A percentile compares a stretch with the other conserved stretches of the same genome.
Conservation (phyloP, 2,113 vertebrate species). For the Mormyrus iriodes region DNA sequence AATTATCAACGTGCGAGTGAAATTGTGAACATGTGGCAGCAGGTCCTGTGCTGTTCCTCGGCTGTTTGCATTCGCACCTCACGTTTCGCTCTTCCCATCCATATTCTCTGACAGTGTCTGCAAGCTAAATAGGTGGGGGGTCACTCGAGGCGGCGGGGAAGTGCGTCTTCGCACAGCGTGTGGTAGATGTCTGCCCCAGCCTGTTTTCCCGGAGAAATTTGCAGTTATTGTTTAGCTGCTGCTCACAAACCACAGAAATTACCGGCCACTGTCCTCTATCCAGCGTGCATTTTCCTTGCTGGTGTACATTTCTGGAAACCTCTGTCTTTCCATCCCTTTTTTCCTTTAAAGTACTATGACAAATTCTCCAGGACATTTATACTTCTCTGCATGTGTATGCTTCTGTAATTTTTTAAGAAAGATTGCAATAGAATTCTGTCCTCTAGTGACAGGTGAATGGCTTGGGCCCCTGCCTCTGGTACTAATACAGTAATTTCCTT, state of each 20-base stretch:
- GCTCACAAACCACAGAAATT: not conserved
- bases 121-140: not conserved
- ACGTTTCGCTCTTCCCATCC: not conserved
- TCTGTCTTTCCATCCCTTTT: not conserved
- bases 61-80: not conserved
- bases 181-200: not conserved
- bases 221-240: not conserved
- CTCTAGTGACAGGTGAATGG: too few relatives aligned
- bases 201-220: not conserved
- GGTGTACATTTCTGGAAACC: not conserved
- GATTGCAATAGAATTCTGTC: not conserved
- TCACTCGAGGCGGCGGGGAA: not conserved
- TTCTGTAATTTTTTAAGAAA: not conserved
- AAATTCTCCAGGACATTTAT: not conserved
- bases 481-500: not conserved
- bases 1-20: not conserved
- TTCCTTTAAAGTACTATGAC: not conserved
- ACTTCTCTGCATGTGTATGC: not conserved
- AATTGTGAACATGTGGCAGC: not conserved
- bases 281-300: not conserved
- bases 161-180: not conserved
- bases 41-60: not conserved
- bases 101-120: not conserved
- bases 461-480: not conserved
- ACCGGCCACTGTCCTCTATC: not conserved